Evolutionary conservation across 2,113 vertebrate genomes (phyloP).

Genomic region (Platycercus adscitus): DNA sequence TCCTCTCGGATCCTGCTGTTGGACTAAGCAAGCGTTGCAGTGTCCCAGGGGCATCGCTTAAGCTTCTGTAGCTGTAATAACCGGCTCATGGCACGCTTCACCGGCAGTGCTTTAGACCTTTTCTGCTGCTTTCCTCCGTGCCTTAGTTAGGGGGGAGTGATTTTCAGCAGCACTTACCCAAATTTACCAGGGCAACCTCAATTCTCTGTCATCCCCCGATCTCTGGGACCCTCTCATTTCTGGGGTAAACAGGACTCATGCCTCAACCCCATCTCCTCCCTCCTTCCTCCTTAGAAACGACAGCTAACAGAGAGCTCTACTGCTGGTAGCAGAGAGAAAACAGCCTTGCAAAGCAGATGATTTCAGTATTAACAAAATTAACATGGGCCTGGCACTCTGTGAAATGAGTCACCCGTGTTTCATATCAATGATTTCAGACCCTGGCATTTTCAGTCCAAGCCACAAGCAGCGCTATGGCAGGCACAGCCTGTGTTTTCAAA

Average conservation of each 20-base stretch:
- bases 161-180: not conserved
- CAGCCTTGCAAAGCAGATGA: constrained; percentile 8
- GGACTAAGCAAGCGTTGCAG: accelerated
- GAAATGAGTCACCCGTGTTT: constrained; percentile 55
- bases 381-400: not conserved
- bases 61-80: not conserved
- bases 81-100: not conserved
- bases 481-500: constrained; percentile 1
- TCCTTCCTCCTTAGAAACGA: not conserved
- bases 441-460: constrained; percentile 46
- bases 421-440: constrained; percentile 50
- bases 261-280: not conserved
- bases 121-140: not conserved
- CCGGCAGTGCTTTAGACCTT: not conserved
- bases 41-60: not conserved
- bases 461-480: not conserved
- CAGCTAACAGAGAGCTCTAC: not conserved
- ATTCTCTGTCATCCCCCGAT: not conserved
- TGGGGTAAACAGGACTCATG: not conserved
- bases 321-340: not conserved
- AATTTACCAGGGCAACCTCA: not conserved
- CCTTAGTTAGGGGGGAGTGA: accelerated
- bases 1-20: not conserved
- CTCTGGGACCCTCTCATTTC: not conserved
- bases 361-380: constrained; percentile 56